Evolutionary conservation across 2,888 invertebrate species (phyloP).

Genomic region (Cryptocheilus praepositus): DNA sequence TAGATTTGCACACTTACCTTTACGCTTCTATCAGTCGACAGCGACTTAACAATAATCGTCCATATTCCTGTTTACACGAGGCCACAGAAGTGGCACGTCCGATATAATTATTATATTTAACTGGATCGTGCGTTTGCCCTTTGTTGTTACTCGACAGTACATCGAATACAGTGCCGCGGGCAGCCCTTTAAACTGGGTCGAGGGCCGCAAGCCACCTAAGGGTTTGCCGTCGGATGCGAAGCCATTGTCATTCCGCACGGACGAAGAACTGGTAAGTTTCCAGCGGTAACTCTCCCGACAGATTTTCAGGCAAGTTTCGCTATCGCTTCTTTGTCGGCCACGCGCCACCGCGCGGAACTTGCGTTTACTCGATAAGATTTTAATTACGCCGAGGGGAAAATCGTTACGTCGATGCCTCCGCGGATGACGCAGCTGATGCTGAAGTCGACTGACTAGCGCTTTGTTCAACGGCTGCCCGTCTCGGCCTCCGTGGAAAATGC

Average conservation of each 20-base stretch:
- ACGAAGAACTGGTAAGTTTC: conserved; percentile 54
- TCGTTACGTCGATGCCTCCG: too few species aligned
- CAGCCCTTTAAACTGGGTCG: conserved; percentile 63
- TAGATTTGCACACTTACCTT: too few species aligned
- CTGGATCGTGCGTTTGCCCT: background rate
- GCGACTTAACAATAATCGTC: too few species aligned
- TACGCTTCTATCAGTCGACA: too few species aligned
- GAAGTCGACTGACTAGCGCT: too few species aligned
- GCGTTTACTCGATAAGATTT: background rate
- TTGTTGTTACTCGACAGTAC: conserved; percentile 46
- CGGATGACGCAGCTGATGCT: too few species aligned
- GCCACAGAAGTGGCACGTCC: too few species aligned
- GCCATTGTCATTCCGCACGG: conserved; percentile 43
- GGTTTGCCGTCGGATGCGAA: conserved; percentile 56
- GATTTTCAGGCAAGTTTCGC: background rate
- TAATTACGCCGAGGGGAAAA: background rate
- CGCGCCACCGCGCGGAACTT: background rate
- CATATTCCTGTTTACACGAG: too few species aligned
- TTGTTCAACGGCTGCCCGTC: too few species aligned
- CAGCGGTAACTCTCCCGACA: too few species aligned
- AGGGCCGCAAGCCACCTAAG: conserved; percentile 55
- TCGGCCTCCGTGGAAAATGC: too few species aligned
- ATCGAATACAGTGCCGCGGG: conserved; percentile 58
- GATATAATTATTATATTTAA: background rate
- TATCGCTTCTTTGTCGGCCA: background rate